Evolutionary conservation across 2,888 invertebrate species (phyloP), one percentile per base, ranked within the genome.

Genomic region (Gastracanthus pulcherrimus): DNA sequence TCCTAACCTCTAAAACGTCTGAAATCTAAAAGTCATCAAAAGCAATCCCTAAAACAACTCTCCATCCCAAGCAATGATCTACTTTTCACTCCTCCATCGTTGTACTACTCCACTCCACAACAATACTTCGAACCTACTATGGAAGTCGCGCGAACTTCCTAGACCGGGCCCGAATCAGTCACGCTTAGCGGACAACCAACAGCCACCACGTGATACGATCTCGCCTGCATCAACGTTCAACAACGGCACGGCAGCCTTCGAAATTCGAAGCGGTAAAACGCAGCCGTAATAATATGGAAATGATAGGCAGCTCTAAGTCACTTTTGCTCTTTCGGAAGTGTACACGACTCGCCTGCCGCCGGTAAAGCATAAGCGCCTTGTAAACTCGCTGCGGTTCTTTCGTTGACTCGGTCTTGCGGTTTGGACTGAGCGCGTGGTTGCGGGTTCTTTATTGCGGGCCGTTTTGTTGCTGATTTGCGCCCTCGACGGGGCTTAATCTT

Each of bases 271-370:
- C 55, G 66, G 29, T 48, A 7, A 38, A 19, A 48, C n/a, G 34
- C 26, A n/a, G 29, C 58, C 34, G 51, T 69, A 87, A 86, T 87
- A 87, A 87, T 87, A 88, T 87, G 87, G 83, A 87, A 87, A 88
- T 86, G 84, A 86, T 84, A 80, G 84, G 80, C 82, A 83, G 83
- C 38, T 67, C 67, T 64, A 38, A 38, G 64, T 55, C 66, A 26
- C 75, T 51, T 19, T 34, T 45, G 26, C 45, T 45, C 13, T 26
- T 19, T 64, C 36, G 36, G 38, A 38, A 38, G 36, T 23, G 38
- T 38, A 34, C n/a, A 13, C 29, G 31, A 64, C 60, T 4, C 45
- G 45, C n/a, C 45, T 13, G 45, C 45, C 4, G n/a, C 13, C 16
- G 3, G 45, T 16, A 45, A 5, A 45, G 26, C 26, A 13, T 55